Percentiles rank a stretch among this genome's conserved stretches.
These are phyloP conservation scores for Mastacembelus armatus DNA, from an alignment of 2,797 vertebrate genomes.

Conservation along the genomic window DNA sequence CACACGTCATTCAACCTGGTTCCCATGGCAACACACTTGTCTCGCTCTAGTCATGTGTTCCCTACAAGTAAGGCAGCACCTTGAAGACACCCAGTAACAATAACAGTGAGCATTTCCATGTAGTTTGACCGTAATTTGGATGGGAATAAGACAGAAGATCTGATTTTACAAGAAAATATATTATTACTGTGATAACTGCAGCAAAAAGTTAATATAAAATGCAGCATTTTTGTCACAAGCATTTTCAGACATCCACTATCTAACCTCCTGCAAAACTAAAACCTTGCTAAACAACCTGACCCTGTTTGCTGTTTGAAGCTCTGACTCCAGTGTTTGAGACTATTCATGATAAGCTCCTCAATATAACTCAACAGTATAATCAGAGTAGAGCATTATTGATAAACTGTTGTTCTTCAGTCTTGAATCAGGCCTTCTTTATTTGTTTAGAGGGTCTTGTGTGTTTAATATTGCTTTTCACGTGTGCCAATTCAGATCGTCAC, in stretches of 20 bases:
- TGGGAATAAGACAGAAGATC: neutral
- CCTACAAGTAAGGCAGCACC: conserved; percentile 35
- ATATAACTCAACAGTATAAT: neutral
- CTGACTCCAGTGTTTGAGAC: neutral
- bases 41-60: conserved; percentile 46
- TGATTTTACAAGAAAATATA: too few relatives aligned
- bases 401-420: neutral
- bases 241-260: too few relatives aligned
- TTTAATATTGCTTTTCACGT: neutral
- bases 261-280: too few relatives aligned
- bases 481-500: neutral
- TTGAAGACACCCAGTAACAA: conserved; percentile 48
- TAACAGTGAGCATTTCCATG: conserved; percentile 44
- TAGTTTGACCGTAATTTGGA: neutral
- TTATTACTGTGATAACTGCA: too few relatives aligned
- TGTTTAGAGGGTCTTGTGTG: neutral
- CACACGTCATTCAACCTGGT: conserved; percentile 48
- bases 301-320: neutral
- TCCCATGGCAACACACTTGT: conserved; percentile 63
- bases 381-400: neutral
- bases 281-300: too few relatives aligned
- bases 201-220: too few relatives aligned
- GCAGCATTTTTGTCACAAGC: too few relatives aligned
- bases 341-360: neutral
- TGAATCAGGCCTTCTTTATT: neutral